Percentiles rank a stretch among this genome's conserved stretches.
Conservation (phyloP, 1,140 invertebrate genomes). For the Zaprionus ghesquierei region DNA sequence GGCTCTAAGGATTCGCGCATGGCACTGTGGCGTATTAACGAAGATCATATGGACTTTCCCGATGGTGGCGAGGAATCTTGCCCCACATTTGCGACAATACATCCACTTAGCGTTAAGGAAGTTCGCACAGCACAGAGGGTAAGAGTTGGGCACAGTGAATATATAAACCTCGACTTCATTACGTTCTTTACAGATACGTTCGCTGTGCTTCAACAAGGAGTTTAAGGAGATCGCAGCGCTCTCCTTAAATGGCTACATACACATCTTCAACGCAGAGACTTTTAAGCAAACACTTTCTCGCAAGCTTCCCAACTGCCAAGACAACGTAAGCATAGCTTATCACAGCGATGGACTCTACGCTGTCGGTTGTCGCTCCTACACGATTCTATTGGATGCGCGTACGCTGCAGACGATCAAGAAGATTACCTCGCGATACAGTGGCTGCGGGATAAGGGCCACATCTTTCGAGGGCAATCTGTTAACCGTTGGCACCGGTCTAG, state of each 20-base stretch:
- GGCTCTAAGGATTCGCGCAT: slow-evolving; percentile 95
- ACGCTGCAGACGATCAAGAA: slow-evolving; percentile 90
- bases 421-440: slow-evolving; percentile 89
- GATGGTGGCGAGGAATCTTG: slow-evolving; percentile 83
- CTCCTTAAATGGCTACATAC: slow-evolving; percentile 95
- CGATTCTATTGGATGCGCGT: slow-evolving; percentile 93
- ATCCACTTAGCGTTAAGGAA: slow-evolving; percentile 89
- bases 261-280: slow-evolving; percentile 94
- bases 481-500: slow-evolving; percentile 96
- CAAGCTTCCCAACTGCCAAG: slow-evolving; percentile 93
- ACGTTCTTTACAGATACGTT: slow-evolving; percentile 87
- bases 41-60: slow-evolving; percentile 85
- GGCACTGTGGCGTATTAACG: slow-evolving; percentile 89
- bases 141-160: slow-evolving; percentile 34
- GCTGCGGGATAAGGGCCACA: slow-evolving; percentile 94
- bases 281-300: slow-evolving; percentile 93
- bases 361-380: slow-evolving; percentile 96
- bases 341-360: slow-evolving; percentile 94
- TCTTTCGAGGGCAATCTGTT: slow-evolving; percentile 94
- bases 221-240: slow-evolving; percentile 95
- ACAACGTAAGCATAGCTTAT: slow-evolving; percentile 95
- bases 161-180: not conserved
- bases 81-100: slow-evolving; percentile 85
- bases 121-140: slow-evolving; percentile 86
- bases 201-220: slow-evolving; percentile 92